A percentile compares a stretch with the other conserved stretches of the same genome.
phyloP scores from a whole-genome alignment of 1,140 invertebrate species.

The Dermatophagoides farinae region DNA sequence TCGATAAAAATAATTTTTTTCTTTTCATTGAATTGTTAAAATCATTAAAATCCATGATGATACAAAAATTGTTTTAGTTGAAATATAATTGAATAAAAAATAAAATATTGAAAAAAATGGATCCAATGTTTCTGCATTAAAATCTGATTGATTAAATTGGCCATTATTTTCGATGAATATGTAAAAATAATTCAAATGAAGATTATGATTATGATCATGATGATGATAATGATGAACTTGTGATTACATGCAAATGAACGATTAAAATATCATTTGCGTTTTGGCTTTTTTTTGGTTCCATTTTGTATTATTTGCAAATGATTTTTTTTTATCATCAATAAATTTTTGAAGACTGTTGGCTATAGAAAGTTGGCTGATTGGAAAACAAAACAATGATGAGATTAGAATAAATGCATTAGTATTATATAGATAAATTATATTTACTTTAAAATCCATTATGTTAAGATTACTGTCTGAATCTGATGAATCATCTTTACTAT shows the following conservation, averaged over 20 bases:
- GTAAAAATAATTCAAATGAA: too few species aligned
- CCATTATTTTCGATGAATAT: too few species aligned
- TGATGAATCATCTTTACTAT: slow-evolving; percentile 9
- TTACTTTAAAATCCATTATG: neutral
- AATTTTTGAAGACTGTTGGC: too few species aligned
- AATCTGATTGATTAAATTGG: too few species aligned
- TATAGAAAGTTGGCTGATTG: slow-evolving; percentile 9
- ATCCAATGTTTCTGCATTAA: too few species aligned
- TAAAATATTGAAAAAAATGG: neutral
- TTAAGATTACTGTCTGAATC: slow-evolving; percentile 16
- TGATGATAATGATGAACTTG: too few species aligned
- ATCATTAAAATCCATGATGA: neutral
- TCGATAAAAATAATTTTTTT: neutral
- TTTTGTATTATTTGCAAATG: too few species aligned
- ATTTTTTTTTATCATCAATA: too few species aligned
- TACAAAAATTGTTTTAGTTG: neutral
- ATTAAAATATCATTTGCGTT: too few species aligned
- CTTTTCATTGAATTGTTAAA: neutral
- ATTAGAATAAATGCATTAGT: neutral
- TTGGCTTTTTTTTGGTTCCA: too few species aligned
- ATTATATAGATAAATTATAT: neutral
- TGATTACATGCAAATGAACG: too few species aligned
- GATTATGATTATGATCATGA: too few species aligned
- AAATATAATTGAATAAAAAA: neutral
- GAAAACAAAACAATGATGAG: neutral